Percentiles rank a stretch among this genome's conserved stretches.
phyloP scores from a whole-genome alignment of 2,888 invertebrate genomes.

The Andrena marginata region DNA sequence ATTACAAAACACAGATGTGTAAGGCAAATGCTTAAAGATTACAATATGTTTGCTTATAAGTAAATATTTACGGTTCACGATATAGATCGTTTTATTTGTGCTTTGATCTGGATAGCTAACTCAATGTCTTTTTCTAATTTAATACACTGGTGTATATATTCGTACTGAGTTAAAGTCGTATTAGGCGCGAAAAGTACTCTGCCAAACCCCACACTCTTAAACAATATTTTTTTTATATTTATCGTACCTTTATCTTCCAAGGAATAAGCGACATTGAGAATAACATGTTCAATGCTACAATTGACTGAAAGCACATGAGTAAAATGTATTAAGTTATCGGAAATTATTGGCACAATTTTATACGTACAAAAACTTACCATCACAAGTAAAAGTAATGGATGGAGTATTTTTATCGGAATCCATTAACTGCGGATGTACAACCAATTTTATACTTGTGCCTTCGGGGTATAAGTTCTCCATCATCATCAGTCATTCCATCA shows the following conservation, averaged over 20 bases:
- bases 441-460: constrained; percentile 95
- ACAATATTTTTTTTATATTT: constrained; percentile 87
- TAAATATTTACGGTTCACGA: constrained; percentile 89
- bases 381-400: constrained; percentile 96
- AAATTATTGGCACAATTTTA: background rate
- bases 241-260: constrained; percentile 91
- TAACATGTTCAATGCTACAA: constrained; percentile 94
- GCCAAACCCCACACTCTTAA: constrained; percentile 94
- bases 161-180: constrained; percentile 94
- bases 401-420: constrained; percentile 86
- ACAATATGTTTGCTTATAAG: constrained; percentile 5
- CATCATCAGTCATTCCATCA: too few relatives aligned
- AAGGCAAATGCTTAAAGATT: constrained; percentile 1
- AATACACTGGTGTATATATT: constrained; percentile 96
- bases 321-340: background rate
- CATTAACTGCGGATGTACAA: constrained; percentile 89
- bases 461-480: constrained; percentile 92
- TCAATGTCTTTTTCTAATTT: constrained; percentile 96
- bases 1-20: constrained; percentile 67
- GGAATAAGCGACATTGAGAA: constrained; percentile 93
- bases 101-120: constrained; percentile 86
- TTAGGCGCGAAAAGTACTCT: constrained; percentile 95
- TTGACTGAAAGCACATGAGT: constrained; percentile 89
- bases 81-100: constrained; percentile 89
- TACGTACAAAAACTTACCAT: constrained; percentile 88